A percentile compares a stretch with the other conserved stretches of the same genome.
Evolutionary conservation across 64 coral and sea anemone genomes (phyloP).

Genomic region (Trachythela sp.): DNA sequence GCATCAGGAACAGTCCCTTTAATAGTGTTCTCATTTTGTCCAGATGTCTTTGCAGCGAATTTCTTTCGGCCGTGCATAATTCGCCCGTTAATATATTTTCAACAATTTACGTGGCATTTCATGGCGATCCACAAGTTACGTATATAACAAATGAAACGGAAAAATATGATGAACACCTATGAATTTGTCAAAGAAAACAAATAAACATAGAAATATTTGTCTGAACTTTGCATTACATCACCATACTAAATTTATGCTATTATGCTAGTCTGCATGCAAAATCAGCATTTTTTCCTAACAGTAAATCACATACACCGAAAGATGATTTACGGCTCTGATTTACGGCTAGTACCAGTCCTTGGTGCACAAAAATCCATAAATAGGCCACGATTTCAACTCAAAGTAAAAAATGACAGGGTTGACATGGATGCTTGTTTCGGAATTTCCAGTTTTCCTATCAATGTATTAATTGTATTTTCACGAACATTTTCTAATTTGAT

Average conservation of each 20-base stretch:
- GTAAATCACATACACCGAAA: not conserved
- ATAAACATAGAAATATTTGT: not conserved
- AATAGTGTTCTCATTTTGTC: not conserved
- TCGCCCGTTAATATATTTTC: too few relatives aligned
- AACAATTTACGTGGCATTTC: not conserved
- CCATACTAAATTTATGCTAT: not conserved
- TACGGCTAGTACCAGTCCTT: too few relatives aligned
- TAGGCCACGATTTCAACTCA: too few relatives aligned
- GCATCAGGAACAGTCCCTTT: constrained; percentile 65
- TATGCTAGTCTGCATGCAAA: too few relatives aligned
- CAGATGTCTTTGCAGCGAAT: not conserved
- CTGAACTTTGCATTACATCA: not conserved
- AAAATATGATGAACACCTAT: too few relatives aligned
- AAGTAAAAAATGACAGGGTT: too few relatives aligned
- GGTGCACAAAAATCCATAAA: too few relatives aligned
- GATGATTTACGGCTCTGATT: not conserved
- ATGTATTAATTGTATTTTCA: too few relatives aligned
- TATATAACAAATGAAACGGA: too few relatives aligned
- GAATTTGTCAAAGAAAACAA: not conserved
- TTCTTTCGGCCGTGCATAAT: not conserved
- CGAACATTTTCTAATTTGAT: too few relatives aligned
- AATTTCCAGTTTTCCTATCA: too few relatives aligned
- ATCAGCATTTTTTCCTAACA: not conserved
- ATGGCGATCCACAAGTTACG: not conserved
- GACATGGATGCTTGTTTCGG: too few relatives aligned